These are phyloP conservation scores for Xiphophorus birchmanni DNA, from an alignment of 2,797 vertebrate species.

Conservation along the genomic window DNA sequence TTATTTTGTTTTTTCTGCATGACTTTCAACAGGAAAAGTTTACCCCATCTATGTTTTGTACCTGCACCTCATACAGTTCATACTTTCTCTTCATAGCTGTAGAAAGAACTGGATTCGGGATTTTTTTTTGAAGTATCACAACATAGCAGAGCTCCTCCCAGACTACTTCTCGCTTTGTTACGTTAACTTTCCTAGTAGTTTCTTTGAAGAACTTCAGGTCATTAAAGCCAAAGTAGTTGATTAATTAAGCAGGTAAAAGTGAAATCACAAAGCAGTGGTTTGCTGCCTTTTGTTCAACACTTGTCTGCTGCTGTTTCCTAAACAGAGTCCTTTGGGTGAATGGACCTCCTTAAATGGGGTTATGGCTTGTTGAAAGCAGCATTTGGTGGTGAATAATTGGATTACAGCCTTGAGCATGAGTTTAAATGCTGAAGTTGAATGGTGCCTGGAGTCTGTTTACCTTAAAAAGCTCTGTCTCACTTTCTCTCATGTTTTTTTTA, in stretches of 20 bases:
- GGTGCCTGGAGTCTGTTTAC: slow-evolving; percentile 76
- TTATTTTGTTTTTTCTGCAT: slow-evolving; percentile 24
- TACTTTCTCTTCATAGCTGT: not conserved
- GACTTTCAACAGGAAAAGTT: slow-evolving; percentile 24
- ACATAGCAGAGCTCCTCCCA: slow-evolving; percentile 16
- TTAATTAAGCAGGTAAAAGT: slow-evolving; percentile 69
- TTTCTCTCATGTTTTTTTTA: slow-evolving; percentile 30
- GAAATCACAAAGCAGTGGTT: slow-evolving; percentile 62
- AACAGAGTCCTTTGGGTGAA: slow-evolving; percentile 69
- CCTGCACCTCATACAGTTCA: slow-evolving; percentile 23
- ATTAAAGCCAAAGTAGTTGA: slow-evolving; percentile 57
- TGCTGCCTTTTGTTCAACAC: slow-evolving; percentile 67
- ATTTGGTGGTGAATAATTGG: slow-evolving; percentile 77
- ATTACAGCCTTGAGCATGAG: slow-evolving; percentile 65
- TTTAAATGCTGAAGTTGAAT: slow-evolving; percentile 73
- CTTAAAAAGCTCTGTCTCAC: slow-evolving; percentile 52
- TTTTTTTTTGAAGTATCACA: slow-evolving; percentile 29
- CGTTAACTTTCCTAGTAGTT: slow-evolving; percentile 52
- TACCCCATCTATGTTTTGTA: slow-evolving; percentile 49
- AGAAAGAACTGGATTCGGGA: not conserved
- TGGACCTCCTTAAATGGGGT: slow-evolving; percentile 75
- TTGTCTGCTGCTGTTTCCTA: slow-evolving; percentile 73
- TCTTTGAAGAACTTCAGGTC: slow-evolving; percentile 55
- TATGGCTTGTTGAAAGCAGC: slow-evolving; percentile 68
- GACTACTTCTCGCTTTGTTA: slow-evolving; percentile 34